Percentiles rank a stretch among this genome's conserved stretches.
Evolutionary conservation across 2,113 vertebrate genomes (phyloP).

Genomic region (Micromys minutus): DNA sequence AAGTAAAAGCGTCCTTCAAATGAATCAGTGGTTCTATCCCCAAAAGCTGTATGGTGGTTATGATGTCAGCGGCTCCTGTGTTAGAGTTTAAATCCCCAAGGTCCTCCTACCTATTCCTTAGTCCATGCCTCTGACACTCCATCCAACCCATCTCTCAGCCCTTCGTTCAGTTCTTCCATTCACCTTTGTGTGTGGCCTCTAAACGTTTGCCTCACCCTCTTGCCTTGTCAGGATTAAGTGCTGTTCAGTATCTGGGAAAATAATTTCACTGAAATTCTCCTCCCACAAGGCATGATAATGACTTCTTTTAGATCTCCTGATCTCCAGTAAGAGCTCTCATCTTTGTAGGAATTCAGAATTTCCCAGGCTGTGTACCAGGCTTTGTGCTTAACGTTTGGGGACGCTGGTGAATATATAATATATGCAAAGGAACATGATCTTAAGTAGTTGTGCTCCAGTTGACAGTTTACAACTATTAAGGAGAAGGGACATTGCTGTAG

Average conservation of each 20-base stretch:
- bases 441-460: background rate
- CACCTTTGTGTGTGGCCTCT: background rate
- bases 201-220: background rate
- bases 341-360: background rate
- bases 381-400: background rate
- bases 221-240: background rate
- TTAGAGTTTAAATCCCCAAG: background rate
- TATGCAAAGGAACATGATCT: background rate
- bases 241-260: background rate
- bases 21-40: background rate
- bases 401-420: background rate
- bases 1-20: conserved; percentile 20
- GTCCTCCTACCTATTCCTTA: background rate
- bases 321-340: background rate
- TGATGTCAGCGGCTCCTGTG: background rate
- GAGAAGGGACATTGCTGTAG: background rate
- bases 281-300: background rate
- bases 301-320: background rate
- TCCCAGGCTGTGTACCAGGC: conserved; percentile 34
- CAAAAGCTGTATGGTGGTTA: conserved; percentile 4
- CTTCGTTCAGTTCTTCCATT: background rate
- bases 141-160: background rate
- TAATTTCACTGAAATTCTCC: background rate
- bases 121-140: conserved; percentile 2
- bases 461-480: conserved; percentile 26